Base-by-base conservation (phyloP, 2,888 invertebrate genomes). In the Trissoscelio sp. region DNA sequence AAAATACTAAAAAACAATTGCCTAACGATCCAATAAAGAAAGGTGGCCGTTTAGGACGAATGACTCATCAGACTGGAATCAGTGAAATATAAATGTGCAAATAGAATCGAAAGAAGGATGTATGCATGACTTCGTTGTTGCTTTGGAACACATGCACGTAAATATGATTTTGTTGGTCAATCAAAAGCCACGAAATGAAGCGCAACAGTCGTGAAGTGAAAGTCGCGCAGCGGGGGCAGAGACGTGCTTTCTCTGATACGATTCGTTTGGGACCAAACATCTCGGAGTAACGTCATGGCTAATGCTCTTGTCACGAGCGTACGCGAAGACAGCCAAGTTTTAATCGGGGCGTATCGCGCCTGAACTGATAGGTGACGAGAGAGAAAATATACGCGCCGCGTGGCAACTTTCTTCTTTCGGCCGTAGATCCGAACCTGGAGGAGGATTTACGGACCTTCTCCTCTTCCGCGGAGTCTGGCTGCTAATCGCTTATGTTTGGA, bases 321-420 rank as follows among this genome's bases (percentile, higher is more conserved):
- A 60, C 60, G 77, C 39, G 77, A 67, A 24, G 77, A 77, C 67
- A 75, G 51, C 42, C 51, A 37, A 28, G 60, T 46, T 73, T 82
- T 81, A 84, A 82, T 64, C 82, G 79, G 83, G 82, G 81, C 83
- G 81, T 84, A 79, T 74, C 81, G 66, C 57, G 16, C 62, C n/a
- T n/a, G n/a, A 31, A 44, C 48, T 53, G 64, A 64, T 62, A 62
- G 62, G 16, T 20, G 70, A 14, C 57, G 67, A 53, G 75, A 77
- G 81, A 83, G 75, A 82, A 46, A 73, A 46, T 55, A n/a, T 22
- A 24, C 48, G 24, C 64, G 7, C 74, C 22, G 51, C 58, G 57
- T 46, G 44, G 20, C 74, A 75, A 82, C 82, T 83, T 83, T 83
- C 83, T 82, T 82, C 69, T 72, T 78, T 48, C 24, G 57, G 57